Evolutionary conservation across 2,888 invertebrate species (phyloP).

Genomic region (Atrina japonica): DNA sequence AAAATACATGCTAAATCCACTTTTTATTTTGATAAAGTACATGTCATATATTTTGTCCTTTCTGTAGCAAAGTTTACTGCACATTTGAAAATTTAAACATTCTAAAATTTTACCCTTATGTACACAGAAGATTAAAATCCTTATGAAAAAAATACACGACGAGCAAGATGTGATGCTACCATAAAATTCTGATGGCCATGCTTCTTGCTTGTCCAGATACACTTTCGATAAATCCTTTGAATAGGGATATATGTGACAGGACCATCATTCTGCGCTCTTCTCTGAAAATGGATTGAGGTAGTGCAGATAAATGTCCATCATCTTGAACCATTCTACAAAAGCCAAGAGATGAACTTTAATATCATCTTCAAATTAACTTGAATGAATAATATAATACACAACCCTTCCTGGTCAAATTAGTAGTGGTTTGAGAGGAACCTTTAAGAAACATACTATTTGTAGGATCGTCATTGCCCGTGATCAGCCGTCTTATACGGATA

Average conservation of each 20-base stretch:
- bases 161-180: constrained; percentile 2
- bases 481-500: too few species aligned
- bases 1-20: too few species aligned
- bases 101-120: too few species aligned
- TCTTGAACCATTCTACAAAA: constrained; percentile 21
- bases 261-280: constrained; percentile 15
- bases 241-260: constrained; percentile 10
- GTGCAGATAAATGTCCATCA: not conserved
- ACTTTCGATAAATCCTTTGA: constrained; percentile 10
- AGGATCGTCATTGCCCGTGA: too few species aligned
- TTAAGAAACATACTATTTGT: too few species aligned
- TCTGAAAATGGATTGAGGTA: constrained; percentile 16
- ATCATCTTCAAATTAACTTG: not conserved
- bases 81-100: too few species aligned
- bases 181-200: constrained; percentile 13
- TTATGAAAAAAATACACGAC: not conserved
- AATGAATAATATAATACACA: constrained; percentile 10
- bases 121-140: too few species aligned
- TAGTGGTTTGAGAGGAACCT: too few species aligned
- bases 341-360: constrained; percentile 19
- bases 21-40: too few species aligned
- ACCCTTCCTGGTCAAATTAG: constrained; percentile 11
- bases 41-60: too few species aligned
- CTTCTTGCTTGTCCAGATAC: constrained; percentile 11
- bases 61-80: too few species aligned